Percentiles rank a stretch among this genome's conserved stretches.
Conservation (phyloP, 64 coral and sea anemone species). For the Catalaphyllia jardinei region DNA sequence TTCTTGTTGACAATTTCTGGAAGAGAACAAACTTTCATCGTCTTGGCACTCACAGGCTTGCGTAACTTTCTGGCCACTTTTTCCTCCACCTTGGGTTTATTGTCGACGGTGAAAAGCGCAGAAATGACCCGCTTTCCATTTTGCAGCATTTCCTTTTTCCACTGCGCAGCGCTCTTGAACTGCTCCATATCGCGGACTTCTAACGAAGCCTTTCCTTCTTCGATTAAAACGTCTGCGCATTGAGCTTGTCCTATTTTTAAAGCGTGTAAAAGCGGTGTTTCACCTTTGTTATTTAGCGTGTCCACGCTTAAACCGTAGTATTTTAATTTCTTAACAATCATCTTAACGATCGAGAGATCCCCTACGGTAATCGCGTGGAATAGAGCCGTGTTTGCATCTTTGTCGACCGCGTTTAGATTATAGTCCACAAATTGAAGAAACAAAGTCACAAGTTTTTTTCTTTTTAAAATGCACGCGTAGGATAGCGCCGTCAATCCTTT, state of each 20-base stretch:
- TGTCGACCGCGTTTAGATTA: constrained; percentile 73
- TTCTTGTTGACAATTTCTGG: neutral
- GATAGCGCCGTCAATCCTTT: constrained; percentile 69
- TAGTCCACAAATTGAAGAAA: constrained; percentile 80
- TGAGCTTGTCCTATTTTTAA: constrained; percentile 57
- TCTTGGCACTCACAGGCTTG: constrained; percentile 14
- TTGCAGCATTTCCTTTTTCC: constrained; percentile 42
- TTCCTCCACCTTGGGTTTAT: neutral
- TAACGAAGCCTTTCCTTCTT: constrained; percentile 70
- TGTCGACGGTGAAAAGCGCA: neutral
- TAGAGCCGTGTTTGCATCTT: constrained; percentile 71
- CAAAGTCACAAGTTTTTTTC: constrained; percentile 67
- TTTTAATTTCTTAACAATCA: constrained; percentile 72
- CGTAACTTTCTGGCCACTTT: neutral
- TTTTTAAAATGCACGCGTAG: constrained; percentile 72
- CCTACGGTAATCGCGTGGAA: constrained; percentile 79
- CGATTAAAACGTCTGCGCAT: constrained; percentile 65
- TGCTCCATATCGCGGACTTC: constrained; percentile 60
- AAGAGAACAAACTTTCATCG: neutral
- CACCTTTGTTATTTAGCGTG: constrained; percentile 60
- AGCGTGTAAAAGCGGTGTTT: constrained; percentile 82
- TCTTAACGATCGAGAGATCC: constrained; percentile 67
- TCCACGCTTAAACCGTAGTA: constrained; percentile 69
- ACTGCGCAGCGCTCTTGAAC: constrained; percentile 62
- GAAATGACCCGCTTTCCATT: constrained; percentile 11